Conservation (phyloP, 2,113 vertebrate species). For the Willisornis vidua region DNA sequence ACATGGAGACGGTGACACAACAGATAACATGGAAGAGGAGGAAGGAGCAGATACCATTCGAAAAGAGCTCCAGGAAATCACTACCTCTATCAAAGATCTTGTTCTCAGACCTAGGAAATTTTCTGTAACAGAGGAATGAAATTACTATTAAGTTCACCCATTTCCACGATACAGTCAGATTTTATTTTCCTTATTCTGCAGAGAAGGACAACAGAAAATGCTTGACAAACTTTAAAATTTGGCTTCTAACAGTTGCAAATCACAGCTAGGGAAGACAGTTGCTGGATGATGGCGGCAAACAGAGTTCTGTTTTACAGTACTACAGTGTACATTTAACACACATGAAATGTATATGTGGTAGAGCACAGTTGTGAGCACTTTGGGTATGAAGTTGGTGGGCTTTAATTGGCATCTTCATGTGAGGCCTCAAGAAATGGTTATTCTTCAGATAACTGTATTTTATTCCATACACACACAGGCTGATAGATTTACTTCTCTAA, state of each 20-base stretch:
- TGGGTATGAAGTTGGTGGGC: background rate
- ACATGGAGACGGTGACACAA: conserved; percentile 63
- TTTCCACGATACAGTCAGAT: background rate
- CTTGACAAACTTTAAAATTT: background rate
- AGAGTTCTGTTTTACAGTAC: background rate
- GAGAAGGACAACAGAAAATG: background rate
- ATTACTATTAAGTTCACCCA: background rate
- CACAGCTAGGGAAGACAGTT: background rate
- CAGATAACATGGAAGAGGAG: conserved; percentile 64
- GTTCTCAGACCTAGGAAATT: conserved; percentile 85
- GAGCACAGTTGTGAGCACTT: background rate
- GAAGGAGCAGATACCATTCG: conserved; percentile 70
- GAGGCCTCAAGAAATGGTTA: background rate
- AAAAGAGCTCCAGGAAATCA: conserved; percentile 83
- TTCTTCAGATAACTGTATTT: background rate
- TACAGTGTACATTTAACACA: background rate
- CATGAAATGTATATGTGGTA: background rate
- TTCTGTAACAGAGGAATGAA: conserved; percentile 84
- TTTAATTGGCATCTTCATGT: background rate
- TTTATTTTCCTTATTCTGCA: background rate
- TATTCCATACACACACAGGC: background rate
- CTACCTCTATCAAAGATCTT: conserved; percentile 85
- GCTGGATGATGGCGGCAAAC: background rate
- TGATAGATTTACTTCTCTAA: conserved; percentile 15
- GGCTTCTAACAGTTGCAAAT: background rate